Evolutionary conservation across 2,113 vertebrate genomes (phyloP).

Genomic region (Natator depressus): DNA sequence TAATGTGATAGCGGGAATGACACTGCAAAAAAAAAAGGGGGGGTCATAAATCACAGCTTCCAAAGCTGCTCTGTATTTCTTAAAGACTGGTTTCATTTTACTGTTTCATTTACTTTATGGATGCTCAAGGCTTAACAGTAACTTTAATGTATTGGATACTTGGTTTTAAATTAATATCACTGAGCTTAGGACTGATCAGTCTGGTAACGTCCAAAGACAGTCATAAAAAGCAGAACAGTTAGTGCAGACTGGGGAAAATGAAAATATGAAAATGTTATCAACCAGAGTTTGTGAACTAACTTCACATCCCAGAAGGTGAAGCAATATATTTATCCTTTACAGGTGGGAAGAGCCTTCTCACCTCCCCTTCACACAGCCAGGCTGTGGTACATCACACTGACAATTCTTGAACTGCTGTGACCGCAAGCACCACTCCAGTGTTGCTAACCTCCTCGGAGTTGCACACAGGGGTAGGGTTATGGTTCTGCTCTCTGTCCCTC

Average conservation of each 20-base stretch:
- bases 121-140: neutral
- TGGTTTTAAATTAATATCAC: constrained; percentile 17
- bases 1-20: neutral
- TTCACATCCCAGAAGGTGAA: neutral
- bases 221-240: neutral
- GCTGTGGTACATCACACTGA: neutral
- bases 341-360: fast-evolving
- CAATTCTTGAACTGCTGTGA: neutral
- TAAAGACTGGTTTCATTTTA: neutral
- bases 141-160: neutral
- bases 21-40: neutral
- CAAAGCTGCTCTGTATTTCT: neutral
- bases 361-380: neutral
- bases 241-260: neutral
- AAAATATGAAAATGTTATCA: neutral
- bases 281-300: neutral
- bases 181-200: neutral
- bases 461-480: neutral
- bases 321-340: neutral
- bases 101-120: neutral
- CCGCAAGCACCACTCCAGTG: neutral
- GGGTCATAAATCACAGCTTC: neutral
- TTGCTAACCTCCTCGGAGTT: fast-evolving
- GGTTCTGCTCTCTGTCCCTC: neutral
- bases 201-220: neutral